Base-by-base conservation (phyloP, 2,888 invertebrate genomes). In the Prosopocoilus inquinatus region DNA sequence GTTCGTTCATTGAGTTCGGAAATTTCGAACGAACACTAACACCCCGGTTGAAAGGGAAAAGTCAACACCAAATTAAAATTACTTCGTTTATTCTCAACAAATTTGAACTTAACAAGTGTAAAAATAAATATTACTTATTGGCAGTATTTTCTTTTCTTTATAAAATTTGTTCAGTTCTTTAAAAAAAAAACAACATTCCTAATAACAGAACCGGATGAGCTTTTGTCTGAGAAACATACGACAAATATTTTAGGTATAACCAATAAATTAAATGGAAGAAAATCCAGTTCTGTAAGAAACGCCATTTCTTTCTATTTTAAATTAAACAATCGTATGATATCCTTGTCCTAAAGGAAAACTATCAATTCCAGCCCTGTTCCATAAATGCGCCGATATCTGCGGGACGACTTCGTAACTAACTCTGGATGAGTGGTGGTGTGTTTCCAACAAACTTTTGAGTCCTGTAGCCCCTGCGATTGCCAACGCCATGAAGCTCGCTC, bases 401-500 rank as follows among this genome's bases (percentile, higher is more conserved):
- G 76, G 74, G 9, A 77, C 68, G 9, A 77, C 70, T 60, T 76
- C 76, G 52, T 76, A 75, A 9, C 74, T 69, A 3, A 76, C 61
- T 49, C 71, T 72, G 0, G 71, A 66, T 11, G 60, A 55, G 7
- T 52, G 35, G 20, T 53, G 53, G 49, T 71, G 66, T 41, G 64
- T 66, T 41, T 75, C 73, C n/a, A 75, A 53, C 0, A 74, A 53
- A 47, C 69, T 69, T 59, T 75, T 76, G 43, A 77, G 66, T 3
- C 72, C 76, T 0, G 71, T 67, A 0, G 71, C 75, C 36, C 82
- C 84, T 16, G 86, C 82, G 36, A 87, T 76, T 35, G 84, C 74
- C 58, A 87, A 76, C 28, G 87, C 84, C 60, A 84, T 77, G 43
- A 85, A 69, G 47, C 86, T 84, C 32, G 83, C 81, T 55, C 83